Evolutionary conservation across 2,797 vertebrate genomes (phyloP).

Genomic region (Rhabdophis nuchalis): DNA sequence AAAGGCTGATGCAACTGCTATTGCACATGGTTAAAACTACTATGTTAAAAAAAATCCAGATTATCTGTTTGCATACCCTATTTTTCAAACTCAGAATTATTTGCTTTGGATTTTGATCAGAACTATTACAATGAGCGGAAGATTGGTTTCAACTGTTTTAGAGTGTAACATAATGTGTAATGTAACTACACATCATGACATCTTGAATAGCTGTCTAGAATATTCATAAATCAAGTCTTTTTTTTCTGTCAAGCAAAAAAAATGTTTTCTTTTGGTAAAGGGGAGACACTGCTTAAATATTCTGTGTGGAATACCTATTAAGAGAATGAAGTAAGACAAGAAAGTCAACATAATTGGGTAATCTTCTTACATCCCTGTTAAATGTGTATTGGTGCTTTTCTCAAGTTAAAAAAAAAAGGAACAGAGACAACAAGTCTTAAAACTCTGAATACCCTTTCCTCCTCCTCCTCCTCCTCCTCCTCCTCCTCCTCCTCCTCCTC

Average conservation of each 20-base stretch:
- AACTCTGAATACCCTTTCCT: neutral
- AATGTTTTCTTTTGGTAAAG: neutral
- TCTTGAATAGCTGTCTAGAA: neutral
- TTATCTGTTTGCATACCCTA: neutral
- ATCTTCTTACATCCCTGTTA: neutral
- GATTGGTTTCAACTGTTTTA: neutral
- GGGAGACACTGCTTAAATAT: neutral
- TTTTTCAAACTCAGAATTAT: neutral
- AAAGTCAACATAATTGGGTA: neutral
- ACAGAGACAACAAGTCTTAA: neutral
- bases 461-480: neutral
- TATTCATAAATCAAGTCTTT: neutral
- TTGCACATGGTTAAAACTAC: neutral
- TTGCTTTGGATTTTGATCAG: neutral
- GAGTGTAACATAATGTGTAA: neutral
- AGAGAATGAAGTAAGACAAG: neutral
- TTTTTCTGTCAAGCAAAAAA: neutral
- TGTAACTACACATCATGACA: neutral
- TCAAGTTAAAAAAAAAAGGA: neutral
- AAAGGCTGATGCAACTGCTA: neutral
- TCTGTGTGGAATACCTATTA: neutral
- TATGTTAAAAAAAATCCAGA: neutral
- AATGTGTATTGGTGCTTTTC: neutral
- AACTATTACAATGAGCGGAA: neutral
- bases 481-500: too few relatives aligned